Conservation (phyloP, 2,888 invertebrate genomes). For the Cataglyphis livida region DNA sequence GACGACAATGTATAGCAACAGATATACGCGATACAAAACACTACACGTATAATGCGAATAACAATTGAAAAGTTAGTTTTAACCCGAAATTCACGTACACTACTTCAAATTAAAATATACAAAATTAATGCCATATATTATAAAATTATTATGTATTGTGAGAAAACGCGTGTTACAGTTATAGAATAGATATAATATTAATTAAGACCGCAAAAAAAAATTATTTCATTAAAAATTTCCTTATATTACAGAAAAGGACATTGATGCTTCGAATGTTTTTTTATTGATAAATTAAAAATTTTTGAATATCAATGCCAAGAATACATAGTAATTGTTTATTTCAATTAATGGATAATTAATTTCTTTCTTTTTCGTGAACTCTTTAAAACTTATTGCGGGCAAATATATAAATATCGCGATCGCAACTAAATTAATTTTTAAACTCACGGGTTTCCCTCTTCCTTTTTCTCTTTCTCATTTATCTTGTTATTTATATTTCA, state of each 20-base stretch:
- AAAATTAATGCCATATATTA: neutral
- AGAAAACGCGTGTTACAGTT: neutral
- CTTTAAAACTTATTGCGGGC: neutral
- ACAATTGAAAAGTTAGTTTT: neutral
- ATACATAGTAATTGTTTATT: neutral
- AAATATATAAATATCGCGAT: constrained; percentile 20
- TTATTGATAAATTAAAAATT: constrained; percentile 12
- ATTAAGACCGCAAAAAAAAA: neutral
- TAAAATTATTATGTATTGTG: neutral
- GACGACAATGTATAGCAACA: constrained; percentile 53
- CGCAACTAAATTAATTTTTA: constrained; percentile 1
- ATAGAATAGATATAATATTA: neutral
- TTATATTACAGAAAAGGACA: neutral
- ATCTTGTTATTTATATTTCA: neutral
- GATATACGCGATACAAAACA: constrained; percentile 54
- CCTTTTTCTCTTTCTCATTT: neutral
- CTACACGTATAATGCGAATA: neutral
- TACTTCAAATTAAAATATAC: neutral
- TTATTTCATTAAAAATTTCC: neutral
- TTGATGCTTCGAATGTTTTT: neutral
- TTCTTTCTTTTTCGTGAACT: neutral
- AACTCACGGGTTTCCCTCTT: neutral
- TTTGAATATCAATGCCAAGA: neutral
- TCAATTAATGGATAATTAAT: constrained; percentile 31
- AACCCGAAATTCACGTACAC: neutral